These are phyloP conservation scores for Drosophila repleta DNA, from an alignment of 1,140 invertebrate species.

Conservation along the genomic window DNA sequence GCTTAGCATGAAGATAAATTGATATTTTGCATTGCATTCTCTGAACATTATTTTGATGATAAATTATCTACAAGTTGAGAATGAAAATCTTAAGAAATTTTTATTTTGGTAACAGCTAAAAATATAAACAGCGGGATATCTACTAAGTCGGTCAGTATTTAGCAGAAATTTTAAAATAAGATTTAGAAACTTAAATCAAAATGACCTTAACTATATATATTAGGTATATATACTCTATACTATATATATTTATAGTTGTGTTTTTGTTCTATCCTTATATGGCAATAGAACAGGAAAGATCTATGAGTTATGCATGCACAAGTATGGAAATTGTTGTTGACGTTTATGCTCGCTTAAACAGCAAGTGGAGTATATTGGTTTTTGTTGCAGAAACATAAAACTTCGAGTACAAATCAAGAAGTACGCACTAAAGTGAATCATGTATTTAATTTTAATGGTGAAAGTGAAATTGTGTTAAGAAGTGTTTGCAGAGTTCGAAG, in stretches of 20 bases:
- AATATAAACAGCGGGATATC: not conserved
- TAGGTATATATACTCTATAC: not conserved
- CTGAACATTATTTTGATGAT: conserved; percentile 13
- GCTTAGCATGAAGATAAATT: conserved; percentile 17
- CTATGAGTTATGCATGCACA: conserved; percentile 1
- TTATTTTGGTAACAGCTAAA: not conserved
- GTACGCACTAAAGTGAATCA: too few relatives aligned
- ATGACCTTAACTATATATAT: conserved; percentile 3
- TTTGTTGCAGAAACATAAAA: too few relatives aligned
- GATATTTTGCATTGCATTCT: conserved; percentile 4
- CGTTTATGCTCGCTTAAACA: too few relatives aligned
- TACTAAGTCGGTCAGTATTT: not conserved
- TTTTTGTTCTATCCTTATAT: conserved; percentile 2
- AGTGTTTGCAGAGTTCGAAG: too few relatives aligned
- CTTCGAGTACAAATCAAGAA: too few relatives aligned
- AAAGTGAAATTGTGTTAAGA: too few relatives aligned
- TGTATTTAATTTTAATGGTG: too few relatives aligned
- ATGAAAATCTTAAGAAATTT: not conserved
- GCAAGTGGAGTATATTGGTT: too few relatives aligned
- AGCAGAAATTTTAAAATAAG: conserved; percentile 3
- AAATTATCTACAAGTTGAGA: conserved; percentile 8
- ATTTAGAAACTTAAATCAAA: not conserved
- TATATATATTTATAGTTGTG: not conserved
- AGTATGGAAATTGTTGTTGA: conserved; percentile 10
- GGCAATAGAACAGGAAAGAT: conserved; percentile 1